Percentiles rank a stretch among this genome's conserved stretches.
Evolutionary conservation across 2,888 invertebrate species (phyloP).

Genomic region (Candidula unifasciata): DNA sequence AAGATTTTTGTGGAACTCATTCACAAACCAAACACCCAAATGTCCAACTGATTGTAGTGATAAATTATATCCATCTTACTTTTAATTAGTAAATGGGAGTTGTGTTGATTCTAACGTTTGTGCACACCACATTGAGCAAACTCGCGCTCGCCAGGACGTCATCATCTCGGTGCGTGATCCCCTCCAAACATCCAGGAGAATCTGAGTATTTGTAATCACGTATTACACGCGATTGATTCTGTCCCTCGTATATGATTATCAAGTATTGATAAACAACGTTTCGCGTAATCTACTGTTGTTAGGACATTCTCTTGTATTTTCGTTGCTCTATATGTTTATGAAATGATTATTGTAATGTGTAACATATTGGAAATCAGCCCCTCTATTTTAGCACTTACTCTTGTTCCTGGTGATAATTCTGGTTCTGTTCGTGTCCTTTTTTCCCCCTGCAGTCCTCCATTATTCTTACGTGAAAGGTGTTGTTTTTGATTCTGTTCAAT

Average conservation of each 20-base stretch:
- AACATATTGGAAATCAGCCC: neutral
- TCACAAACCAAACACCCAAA: no score
- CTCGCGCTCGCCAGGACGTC: neutral
- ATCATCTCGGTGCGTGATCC: neutral
- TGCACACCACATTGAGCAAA: neutral
- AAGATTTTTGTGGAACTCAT: no score
- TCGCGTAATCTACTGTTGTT: neutral
- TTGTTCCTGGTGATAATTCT: neutral
- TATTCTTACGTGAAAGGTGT: no score
- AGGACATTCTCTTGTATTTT: neutral
- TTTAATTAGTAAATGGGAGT: slow-evolving; percentile 5
- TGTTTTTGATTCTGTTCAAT: no score
- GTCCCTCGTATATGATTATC: neutral
- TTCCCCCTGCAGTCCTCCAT: neutral
- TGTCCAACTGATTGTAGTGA: no score
- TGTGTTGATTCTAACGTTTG: neutral
- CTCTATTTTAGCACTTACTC: neutral
- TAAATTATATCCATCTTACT: neutral
- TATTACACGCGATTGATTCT: neutral
- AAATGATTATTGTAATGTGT: neutral
- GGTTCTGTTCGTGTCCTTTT: neutral
- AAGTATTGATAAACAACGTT: neutral
- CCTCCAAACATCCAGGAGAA: neutral
- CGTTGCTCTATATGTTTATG: neutral
- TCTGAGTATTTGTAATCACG: neutral